Base-by-base conservation (phyloP, 2,797 vertebrate species). In the Sebastes miniatus region DNA sequence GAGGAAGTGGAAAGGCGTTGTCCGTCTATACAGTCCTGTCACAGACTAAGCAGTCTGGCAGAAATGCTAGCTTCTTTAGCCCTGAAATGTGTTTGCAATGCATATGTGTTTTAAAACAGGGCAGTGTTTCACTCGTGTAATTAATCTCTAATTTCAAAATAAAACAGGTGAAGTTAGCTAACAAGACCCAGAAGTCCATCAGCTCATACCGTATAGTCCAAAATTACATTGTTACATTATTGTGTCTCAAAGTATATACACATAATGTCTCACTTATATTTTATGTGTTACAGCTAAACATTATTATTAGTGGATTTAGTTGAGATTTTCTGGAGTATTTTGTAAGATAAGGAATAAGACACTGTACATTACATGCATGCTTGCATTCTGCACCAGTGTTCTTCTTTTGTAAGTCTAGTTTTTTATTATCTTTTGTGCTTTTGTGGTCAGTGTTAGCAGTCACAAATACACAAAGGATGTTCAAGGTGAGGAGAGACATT, bases 401-500 rank as follows among this genome's bases (percentile, higher is more conserved):
- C 20, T 70, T 32, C 25, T 32, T 72, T 69, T 73, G n/a, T 39
- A 27, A 57, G 24, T 63, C 69, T 32, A 34, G 5, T 16, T 79
- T 64, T 64, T 58, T 39, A 59, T 12, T n/a, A 57, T 73, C 13
- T 6, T 62, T 69, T 68, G 32, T 1, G 12, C 25, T 39, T 50
- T 50, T 50, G 47, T 20, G 43, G 43, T 43, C 36, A 39, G 8
- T 20, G 50, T 69, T 61, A 22, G 27, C 9, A 54, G 14, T 58
- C 76, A 69, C 29, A 73, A 54, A 34, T 43, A 72, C n/a, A 70
- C 56, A 77, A 24, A 76, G 20, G 12, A 68, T 70, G 64, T 80
- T 88, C 29, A 81, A 69, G 80, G 69, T 63, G 52, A 75, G 27
- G 39, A 47, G 32, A 50, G 47, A 62, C 61, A 63, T 73, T 39